Evolutionary conservation across 2,797 vertebrate genomes (phyloP).

Genomic region (Xiphorhynchus erythropygius): DNA sequence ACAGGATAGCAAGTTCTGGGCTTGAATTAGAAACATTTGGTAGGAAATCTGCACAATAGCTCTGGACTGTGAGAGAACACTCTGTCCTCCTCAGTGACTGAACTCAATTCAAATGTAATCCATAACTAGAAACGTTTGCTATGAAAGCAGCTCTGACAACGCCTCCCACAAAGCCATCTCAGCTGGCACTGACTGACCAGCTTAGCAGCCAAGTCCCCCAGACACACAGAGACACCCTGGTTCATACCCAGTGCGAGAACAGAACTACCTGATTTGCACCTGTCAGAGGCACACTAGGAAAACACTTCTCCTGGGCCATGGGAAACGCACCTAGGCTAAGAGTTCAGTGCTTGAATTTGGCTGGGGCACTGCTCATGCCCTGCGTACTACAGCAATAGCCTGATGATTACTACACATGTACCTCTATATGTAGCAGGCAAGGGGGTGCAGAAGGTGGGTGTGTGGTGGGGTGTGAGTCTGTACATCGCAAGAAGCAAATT

Average conservation of each 20-base stretch:
- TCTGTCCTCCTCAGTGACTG: not conserved
- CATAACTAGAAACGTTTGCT: not conserved
- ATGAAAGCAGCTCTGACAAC: not conserved
- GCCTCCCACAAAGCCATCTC: not conserved
- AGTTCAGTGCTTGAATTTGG: not conserved
- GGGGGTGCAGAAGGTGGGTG: not conserved
- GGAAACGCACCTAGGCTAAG: not conserved
- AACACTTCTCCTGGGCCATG: not conserved
- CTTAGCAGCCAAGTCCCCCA: not conserved
- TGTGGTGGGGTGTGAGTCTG: not conserved
- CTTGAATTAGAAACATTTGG: slow-evolving; percentile 37
- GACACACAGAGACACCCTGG: not conserved
- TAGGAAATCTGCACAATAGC: slow-evolving; percentile 26
- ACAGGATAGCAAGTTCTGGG: slow-evolving; percentile 28
- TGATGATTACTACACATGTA: not conserved
- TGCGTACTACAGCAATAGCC: not conserved
- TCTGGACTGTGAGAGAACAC: not conserved
- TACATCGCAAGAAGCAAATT: not conserved
- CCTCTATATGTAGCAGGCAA: not conserved
- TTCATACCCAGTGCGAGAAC: not conserved
- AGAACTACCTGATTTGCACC: not conserved
- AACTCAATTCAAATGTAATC: not conserved
- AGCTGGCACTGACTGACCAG: not conserved
- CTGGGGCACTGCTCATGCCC: not conserved
- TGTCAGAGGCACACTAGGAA: not conserved